phyloP scores from a whole-genome alignment of 2,797 vertebrate genomes.

The Tachyglossus aculeatus region DNA sequence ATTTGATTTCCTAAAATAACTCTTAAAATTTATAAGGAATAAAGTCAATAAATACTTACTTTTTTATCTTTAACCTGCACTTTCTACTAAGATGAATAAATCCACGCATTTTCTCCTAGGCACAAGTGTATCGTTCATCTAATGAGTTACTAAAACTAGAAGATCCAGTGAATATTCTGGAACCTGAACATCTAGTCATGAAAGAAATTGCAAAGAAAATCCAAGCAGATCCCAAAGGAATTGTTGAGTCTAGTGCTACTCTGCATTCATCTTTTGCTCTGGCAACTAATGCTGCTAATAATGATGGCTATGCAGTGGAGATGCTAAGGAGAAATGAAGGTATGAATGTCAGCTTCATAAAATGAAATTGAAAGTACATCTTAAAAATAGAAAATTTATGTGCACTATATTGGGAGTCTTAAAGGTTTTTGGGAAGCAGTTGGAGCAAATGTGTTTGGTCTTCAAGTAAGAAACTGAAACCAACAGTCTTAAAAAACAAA shows the following conservation, averaged over 20 bases:
- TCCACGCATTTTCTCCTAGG: slow-evolving; percentile 62
- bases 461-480: too few relatives aligned
- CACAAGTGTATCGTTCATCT: slow-evolving; percentile 56
- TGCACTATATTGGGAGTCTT: too few relatives aligned
- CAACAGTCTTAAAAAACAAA: too few relatives aligned
- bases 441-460: background rate
- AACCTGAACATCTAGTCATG: slow-evolving; percentile 63
- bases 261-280: slow-evolving; percentile 42
- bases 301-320: slow-evolving; percentile 56
- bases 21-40: slow-evolving; percentile 8
- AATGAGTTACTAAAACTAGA: slow-evolving; percentile 47
- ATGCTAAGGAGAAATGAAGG: slow-evolving; percentile 59
- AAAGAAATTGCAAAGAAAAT: slow-evolving; percentile 67
- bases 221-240: slow-evolving; percentile 59
- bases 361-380: too few relatives aligned
- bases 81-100: slow-evolving; percentile 1
- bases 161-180: slow-evolving; percentile 69
- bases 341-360: slow-evolving; percentile 22
- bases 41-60: slow-evolving; percentile 11
- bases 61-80: slow-evolving; percentile 13
- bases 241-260: slow-evolving; percentile 67
- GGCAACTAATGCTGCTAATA: slow-evolving; percentile 68
- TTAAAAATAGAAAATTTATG: background rate
- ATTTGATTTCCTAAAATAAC: too few relatives aligned
- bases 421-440: background rate